Evolutionary conservation across 2,888 invertebrate species (phyloP), one percentile per base, ranked within the genome.

Genomic region (Lacanobia wlatinum): DNA sequence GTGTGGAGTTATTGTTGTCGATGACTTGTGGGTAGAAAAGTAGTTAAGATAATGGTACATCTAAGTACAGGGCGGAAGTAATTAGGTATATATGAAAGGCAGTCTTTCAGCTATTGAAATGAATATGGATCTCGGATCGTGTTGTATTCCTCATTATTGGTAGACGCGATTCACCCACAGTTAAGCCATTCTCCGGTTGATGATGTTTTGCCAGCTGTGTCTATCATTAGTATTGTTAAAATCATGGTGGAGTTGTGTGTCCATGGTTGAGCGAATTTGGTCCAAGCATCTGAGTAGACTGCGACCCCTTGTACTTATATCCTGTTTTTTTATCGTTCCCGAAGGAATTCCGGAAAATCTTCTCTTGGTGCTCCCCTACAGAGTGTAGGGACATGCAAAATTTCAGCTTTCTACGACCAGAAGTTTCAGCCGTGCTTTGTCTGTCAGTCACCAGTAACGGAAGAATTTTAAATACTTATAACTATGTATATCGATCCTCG

Each of bases 1-100:
- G 3, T 12, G 46, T 46, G 48, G 53, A 69, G 55, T 69, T 58
- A 68, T 72, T 72, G 55, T 70, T 3, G 65, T 68, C 46, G 9
- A 5, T 64, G 8, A 4, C 0, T 40, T 62, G 60, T 58, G 56
- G 61, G 78, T 53, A 34, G 55, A 58, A 58, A 80, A 52, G n/a
- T 73, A 14, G 10, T 28, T 28, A 21, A 21, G 10, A 46, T 70
- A 58, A 71, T 73, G 38, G 21, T 38, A 1, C 58, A 52, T 52
- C 21, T 59, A 4, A 9, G 12, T 52, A 70, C 23, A 48, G 55
- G 18, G 28, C 34, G 68, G 40, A 48, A 40, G 21, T 55, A 12
- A 55, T 76, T 76, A 48, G 52, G 48, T 6, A 53, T 1, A 5
- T 12, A 23, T 12, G 10, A 43, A 43, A 48, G 18, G 48, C 48